Conservation (phyloP, 2,113 vertebrate species). For the Enhydra lutris region DNA sequence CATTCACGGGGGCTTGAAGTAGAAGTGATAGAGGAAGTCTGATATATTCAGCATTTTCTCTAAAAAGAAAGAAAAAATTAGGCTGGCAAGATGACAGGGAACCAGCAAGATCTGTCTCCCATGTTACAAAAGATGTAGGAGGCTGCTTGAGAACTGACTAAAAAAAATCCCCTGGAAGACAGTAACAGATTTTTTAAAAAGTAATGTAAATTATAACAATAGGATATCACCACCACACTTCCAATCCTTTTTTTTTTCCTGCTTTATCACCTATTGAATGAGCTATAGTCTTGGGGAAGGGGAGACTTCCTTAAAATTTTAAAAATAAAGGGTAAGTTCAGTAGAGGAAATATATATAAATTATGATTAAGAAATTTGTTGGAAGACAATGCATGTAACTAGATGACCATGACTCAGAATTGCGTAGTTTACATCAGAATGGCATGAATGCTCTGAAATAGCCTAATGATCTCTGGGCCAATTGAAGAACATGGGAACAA, state of each 20-base stretch:
- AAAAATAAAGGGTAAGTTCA: not conserved
- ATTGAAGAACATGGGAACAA: not conserved
- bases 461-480: not conserved
- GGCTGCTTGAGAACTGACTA: conserved; percentile 59
- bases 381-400: not conserved
- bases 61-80: conserved; percentile 53
- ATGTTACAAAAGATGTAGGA: conserved; percentile 24
- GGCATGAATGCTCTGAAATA: not conserved
- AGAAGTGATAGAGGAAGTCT: conserved; percentile 6
- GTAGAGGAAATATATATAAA: not conserved
- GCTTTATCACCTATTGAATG: not conserved
- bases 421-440: not conserved
- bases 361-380: conserved; percentile 5
- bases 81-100: conserved; percentile 62
- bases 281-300: not conserved
- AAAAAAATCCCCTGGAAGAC: conserved; percentile 25
- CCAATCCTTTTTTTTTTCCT: conserved; percentile 5
- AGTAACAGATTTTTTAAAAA: conserved; percentile 48
- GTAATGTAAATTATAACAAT: conserved; percentile 46
- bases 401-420: not conserved
- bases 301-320: not conserved
- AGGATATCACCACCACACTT: conserved; percentile 58
- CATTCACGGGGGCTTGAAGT: not conserved
- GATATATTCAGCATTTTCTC: not conserved
- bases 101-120: conserved; percentile 50